Base-by-base conservation (phyloP, 2,113 vertebrate species). In the Hylia prasina region DNA sequence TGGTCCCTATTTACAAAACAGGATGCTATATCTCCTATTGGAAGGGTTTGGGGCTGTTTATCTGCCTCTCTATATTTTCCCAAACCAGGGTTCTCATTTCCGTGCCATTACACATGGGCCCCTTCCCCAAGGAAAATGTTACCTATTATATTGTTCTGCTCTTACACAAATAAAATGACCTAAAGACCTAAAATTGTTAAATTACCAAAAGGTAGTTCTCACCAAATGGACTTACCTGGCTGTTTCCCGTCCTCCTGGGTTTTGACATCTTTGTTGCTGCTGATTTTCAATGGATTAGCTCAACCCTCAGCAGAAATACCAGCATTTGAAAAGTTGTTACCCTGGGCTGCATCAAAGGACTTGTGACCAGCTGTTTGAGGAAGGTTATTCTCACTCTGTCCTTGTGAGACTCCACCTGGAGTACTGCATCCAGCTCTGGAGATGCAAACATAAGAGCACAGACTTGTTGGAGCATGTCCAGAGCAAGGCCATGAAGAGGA, bases 231-330 rank as follows among this genome's bases (percentile, higher is more conserved):
- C 19, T 87, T 87, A 48, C 47, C 39, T 83, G 37, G 69, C 48
- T 90, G 47, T 50, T 39, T 44, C 90, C 64, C 71, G 15, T 90
- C 65, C 75, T 73, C 24, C 25, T 66, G 90, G 58, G 51, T 65
- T 95, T 75, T 96, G 51, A 81, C 72, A 82, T 94, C 15, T 65
- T 87, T 82, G 21, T 16, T 90, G n/a, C 15, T 87, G 60, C 47
- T 60, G 73, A 69, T 95, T 95, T 95, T 72, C 87, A 37, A 16
- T 96, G 90, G 80, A 87, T 82, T 92, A 54, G 66, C 77, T 95
- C 94, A 94, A 47, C 54, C 44, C 39, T 87, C n/a, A 91, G 53
- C 18, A 44, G 73, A 96, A 86, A 63, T 45, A 23, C 37, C 27
- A 93, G 23, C 40, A 78, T 84, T 97, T 90, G 57, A 79, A 94